A percentile compares a stretch with the other conserved stretches of the same genome.
Conservation (phyloP, 1,140 invertebrate genomes). For the Popillia japonica region DNA sequence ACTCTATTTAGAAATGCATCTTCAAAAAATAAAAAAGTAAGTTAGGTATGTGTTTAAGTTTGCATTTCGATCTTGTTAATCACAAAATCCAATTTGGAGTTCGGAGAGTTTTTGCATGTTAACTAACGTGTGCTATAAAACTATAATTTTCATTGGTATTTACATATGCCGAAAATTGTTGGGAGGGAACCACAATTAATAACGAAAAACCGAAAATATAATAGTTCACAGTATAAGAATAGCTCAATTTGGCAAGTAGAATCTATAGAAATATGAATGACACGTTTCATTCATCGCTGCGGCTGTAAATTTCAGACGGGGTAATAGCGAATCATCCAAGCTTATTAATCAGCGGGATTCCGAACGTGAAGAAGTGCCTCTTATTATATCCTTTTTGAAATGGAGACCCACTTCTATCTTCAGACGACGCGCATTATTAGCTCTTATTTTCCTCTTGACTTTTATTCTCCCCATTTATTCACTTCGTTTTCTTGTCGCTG, state of each 20-base stretch:
- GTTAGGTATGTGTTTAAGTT: too few relatives aligned
- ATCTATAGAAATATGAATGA: not conserved
- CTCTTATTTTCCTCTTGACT: constrained; percentile 27
- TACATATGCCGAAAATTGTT: too few relatives aligned
- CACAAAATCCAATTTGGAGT: too few relatives aligned
- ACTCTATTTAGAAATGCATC: too few relatives aligned
- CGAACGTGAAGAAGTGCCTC: constrained; percentile 28
- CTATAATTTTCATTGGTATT: too few relatives aligned
- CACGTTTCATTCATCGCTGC: not conserved
- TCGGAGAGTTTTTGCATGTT: too few relatives aligned
- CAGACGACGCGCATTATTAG: constrained; percentile 25
- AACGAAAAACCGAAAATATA: too few relatives aligned
- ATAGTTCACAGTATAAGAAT: not conserved
- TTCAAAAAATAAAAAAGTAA: too few relatives aligned
- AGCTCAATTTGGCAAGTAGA: not conserved
- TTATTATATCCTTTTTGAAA: constrained; percentile 19
- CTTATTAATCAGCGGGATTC: constrained; percentile 32
- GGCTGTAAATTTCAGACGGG: constrained; percentile 21
- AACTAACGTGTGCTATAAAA: too few relatives aligned
- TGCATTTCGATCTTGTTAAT: too few relatives aligned
- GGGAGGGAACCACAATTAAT: too few relatives aligned
- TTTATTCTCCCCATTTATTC: constrained; percentile 13
- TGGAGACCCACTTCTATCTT: constrained; percentile 13
- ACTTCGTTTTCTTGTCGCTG: constrained; percentile 3
- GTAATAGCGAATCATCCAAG: not conserved